Evolutionary conservation across 1,140 invertebrate genomes (phyloP), one percentile per base, ranked within the genome.

Genomic region (Metopolophium dirhodum): DNA sequence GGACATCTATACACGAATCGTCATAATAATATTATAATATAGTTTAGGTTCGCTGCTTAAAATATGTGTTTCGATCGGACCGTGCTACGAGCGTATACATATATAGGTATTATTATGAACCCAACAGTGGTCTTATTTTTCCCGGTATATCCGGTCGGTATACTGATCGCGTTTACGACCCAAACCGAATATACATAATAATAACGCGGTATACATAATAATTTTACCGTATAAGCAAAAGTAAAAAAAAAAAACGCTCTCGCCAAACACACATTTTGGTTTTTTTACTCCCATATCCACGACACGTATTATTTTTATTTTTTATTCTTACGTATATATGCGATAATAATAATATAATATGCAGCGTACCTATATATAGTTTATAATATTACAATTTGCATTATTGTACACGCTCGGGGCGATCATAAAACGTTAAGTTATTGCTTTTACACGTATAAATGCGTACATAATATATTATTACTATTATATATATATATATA

Each of bases 391-490:
- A 68, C 61, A 77, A 77, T 77, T 77, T 77, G 20, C 61, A 77
- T 77, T 77, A 77, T 77, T 77, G 14, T 77, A n/a, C 61, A 35
- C 61, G 30, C 61, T 7, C 30, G 61, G n/a, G 61, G 61, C 30
- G n/a, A n/a, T 77, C 61, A 18, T 77, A 77, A 77, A 77, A 35
- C 11, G 61, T 77, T n/a, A 77, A 77, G 30, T 77, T 77, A 77
- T 77, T 77, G 61, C 61, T n/a, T 77, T 77, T 77, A 77, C 61
- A 77, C 61, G n/a, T 77, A 77, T 77, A 77, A 77, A 77, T 77
- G 14, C 18, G n/a, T 30, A 54, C 51, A 77, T 77, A 77, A 77
- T 77, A 77, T 77, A 77, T 77, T 77, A 77, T 77, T 77, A 77
- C 20, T n/a, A n/a, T 77, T 68, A 68, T n/a, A n/a, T n/a, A n/a